These are phyloP conservation scores for Amphipyra berbera DNA, from an alignment of 2,888 invertebrate species.

Conservation along the genomic window DNA sequence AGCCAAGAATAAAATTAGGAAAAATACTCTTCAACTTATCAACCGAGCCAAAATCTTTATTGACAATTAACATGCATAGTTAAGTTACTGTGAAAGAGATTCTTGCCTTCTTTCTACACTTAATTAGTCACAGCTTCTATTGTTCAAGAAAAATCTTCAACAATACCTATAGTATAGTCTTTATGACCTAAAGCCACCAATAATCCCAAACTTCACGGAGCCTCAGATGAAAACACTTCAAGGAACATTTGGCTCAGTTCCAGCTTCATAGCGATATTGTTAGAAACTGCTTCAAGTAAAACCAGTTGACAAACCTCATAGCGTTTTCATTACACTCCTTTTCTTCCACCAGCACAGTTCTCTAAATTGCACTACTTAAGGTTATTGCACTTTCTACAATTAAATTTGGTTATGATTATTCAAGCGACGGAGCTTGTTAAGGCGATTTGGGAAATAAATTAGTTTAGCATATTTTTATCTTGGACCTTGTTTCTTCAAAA, in stretches of 20 bases:
- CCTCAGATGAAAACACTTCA: slow-evolving; percentile 1
- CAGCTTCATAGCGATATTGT: slow-evolving; percentile 21
- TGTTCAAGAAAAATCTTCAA: no score
- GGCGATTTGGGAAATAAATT: not conserved
- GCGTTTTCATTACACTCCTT: slow-evolving; percentile 1
- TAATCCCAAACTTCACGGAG: not conserved
- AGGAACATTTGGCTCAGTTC: slow-evolving; percentile 11
- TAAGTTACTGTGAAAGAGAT: no score
- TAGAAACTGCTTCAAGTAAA: not conserved
- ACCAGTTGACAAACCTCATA: slow-evolving; percentile 9
- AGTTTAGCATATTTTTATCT: no score
- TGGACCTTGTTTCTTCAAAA: no score
- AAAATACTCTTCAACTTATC: no score
- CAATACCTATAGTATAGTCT: not conserved
- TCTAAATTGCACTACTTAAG: not conserved
- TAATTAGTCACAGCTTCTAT: no score
- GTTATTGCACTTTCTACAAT: slow-evolving; percentile 3
- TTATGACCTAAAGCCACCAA: slow-evolving; percentile 1
- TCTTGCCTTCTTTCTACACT: no score
- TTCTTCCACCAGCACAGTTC: not conserved
- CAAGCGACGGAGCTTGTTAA: not conserved
- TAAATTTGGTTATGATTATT: slow-evolving; percentile 1
- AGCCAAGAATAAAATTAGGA: no score
- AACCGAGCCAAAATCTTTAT: no score
- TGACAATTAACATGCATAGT: no score